phyloP scores from a whole-genome alignment of 2,113 vertebrate species.

The Cebus imitator region DNA sequence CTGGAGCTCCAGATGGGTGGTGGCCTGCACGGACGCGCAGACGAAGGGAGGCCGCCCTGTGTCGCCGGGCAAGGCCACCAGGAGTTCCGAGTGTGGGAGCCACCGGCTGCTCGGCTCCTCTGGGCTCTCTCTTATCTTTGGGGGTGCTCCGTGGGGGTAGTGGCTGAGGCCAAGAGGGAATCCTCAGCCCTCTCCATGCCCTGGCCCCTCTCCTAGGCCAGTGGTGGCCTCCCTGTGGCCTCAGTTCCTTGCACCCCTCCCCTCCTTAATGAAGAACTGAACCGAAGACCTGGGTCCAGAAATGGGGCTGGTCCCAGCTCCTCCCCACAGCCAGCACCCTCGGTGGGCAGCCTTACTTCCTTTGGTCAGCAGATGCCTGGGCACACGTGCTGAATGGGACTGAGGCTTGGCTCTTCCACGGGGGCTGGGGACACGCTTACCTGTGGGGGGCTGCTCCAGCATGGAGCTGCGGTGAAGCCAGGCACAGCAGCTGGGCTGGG shows the following conservation, averaged over 20 bases:
- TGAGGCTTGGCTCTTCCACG: neutral
- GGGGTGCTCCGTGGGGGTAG: neutral
- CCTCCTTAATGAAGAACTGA: neutral
- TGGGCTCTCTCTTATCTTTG: rapidly evolving
- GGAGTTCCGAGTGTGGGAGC: neutral
- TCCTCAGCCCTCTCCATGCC: rapidly evolving
- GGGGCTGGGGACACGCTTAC: no score
- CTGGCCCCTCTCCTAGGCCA: neutral
- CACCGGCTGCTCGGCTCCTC: rapidly evolving
- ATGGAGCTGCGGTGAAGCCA: neutral
- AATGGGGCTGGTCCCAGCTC: neutral
- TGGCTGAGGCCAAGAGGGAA: neutral
- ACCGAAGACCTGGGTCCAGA: neutral
- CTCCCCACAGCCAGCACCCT: neutral
- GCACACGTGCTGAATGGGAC: neutral
- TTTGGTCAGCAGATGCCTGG: neutral
- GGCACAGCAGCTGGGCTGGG: no score
- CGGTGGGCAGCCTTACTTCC: neutral
- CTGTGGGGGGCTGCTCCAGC: rapidly evolving
- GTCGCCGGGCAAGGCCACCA: neutral
- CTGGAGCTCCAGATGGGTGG: neutral
- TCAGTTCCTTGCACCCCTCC: neutral
- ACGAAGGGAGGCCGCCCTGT: neutral
- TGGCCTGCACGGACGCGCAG: neutral
- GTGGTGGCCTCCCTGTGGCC: neutral